phyloP scores from a whole-genome alignment of 2,797 vertebrate species.

The Coregonus sp. region DNA sequence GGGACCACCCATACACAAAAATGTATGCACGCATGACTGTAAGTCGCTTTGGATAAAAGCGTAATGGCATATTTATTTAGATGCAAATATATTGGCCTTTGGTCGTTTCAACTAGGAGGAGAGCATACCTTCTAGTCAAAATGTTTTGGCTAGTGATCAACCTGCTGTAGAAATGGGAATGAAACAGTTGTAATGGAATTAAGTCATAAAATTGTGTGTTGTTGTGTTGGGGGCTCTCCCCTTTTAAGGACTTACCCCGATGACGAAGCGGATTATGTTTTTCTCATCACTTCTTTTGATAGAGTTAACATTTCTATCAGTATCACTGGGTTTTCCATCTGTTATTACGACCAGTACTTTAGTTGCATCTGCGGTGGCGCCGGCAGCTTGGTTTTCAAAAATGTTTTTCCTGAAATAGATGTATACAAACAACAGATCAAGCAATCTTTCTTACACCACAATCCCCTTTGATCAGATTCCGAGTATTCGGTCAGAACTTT shows the following conservation, averaged over 20 bases:
- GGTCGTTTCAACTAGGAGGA: too few species aligned
- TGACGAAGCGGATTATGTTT: slow-evolving; percentile 76
- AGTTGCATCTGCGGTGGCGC: slow-evolving; percentile 41
- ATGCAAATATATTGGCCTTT: neutral
- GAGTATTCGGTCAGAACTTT: too few species aligned
- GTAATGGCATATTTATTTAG: too few species aligned
- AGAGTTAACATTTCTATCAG: rapidly evolving
- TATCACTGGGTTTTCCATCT: slow-evolving; percentile 40
- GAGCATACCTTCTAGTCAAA: neutral
- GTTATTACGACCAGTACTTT: slow-evolving; percentile 78
- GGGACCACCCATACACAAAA: too few species aligned
- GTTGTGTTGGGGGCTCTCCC: neutral
- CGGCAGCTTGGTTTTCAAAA: slow-evolving; percentile 55
- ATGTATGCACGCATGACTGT: too few species aligned
- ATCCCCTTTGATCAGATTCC: neutral
- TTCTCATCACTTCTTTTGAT: slow-evolving; percentile 31
- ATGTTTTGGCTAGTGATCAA: neutral
- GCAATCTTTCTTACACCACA: too few species aligned
- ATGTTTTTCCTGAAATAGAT: slow-evolving; percentile 59
- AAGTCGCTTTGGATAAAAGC: too few species aligned
- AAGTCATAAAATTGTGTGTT: neutral
- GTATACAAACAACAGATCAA: neutral
- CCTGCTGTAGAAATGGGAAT: neutral
- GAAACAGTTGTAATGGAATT: neutral
- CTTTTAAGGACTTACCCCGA: slow-evolving; percentile 72